Conservation (phyloP, 2,888 invertebrate species). For the Zele albiditarsus region DNA sequence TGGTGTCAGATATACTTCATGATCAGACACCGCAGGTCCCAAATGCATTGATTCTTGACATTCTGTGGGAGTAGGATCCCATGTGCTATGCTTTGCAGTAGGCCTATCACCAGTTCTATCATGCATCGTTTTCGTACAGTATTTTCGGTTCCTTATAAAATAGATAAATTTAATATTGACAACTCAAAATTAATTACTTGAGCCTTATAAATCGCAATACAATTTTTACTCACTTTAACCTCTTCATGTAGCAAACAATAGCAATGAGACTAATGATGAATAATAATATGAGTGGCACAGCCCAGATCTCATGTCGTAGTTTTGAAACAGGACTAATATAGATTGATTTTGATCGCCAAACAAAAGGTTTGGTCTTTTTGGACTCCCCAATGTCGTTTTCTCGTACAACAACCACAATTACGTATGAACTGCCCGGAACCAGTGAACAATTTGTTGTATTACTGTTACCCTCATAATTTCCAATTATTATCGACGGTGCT, state of each 20-base stretch:
- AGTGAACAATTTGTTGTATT: constrained; percentile 52
- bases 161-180: too few relatives aligned
- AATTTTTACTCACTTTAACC: constrained; percentile 2
- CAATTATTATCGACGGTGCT: constrained; percentile 50
- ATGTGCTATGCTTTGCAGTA: background rate
- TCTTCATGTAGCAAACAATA: background rate
- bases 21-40: background rate
- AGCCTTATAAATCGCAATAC: too few relatives aligned
- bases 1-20: background rate
- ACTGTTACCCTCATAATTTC: constrained; percentile 43
- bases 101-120: background rate
- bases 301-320: constrained; percentile 46
- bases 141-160: background rate
- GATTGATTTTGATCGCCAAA: constrained; percentile 46
- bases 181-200: too few relatives aligned
- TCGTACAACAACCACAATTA: constrained; percentile 39
- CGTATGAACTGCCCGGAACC: constrained; percentile 42
- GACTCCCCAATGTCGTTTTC: constrained; percentile 25
- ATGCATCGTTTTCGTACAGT: background rate
- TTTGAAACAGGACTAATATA: constrained; percentile 41
- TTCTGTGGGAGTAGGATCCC: background rate
- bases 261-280: constrained; percentile 29
- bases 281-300: constrained; percentile 44
- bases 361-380: constrained; percentile 33
- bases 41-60: constrained; percentile 24